Evolutionary conservation across 1,140 invertebrate genomes (phyloP).

Genomic region (Macrotrachela quadricornifera): DNA sequence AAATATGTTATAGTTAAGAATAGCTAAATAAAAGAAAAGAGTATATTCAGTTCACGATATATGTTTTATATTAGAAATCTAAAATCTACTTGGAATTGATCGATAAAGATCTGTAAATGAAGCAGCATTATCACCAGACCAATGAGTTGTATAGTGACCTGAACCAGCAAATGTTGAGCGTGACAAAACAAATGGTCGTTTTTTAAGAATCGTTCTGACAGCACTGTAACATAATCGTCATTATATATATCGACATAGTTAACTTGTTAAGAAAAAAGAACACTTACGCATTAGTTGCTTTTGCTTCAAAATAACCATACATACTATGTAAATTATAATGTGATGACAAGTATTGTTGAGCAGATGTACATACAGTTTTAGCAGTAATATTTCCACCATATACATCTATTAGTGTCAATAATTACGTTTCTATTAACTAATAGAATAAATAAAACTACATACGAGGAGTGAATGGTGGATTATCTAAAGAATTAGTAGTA

Average conservation of each 20-base stretch:
- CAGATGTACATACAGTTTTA: slow-evolving; percentile 41
- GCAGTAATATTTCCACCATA: slow-evolving; percentile 20
- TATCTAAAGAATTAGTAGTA: slow-evolving; percentile 35
- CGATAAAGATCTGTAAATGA: slow-evolving; percentile 22
- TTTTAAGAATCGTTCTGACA: slow-evolving; percentile 15
- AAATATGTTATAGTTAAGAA: too few species aligned
- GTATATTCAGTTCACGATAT: background rate
- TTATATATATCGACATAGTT: too few species aligned
- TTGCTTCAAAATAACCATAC: slow-evolving; percentile 35
- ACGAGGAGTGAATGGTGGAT: slow-evolving; percentile 30
- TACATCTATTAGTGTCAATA: slow-evolving; percentile 16
- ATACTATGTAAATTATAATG: slow-evolving; percentile 46
- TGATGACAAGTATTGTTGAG: slow-evolving; percentile 36
- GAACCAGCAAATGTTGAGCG: slow-evolving; percentile 56
- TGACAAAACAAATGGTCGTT: slow-evolving; percentile 45
- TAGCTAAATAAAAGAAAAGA: background rate
- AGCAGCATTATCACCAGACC: slow-evolving; percentile 46
- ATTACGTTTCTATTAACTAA: slow-evolving; percentile 15
- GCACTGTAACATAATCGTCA: too few species aligned
- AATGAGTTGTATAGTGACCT: slow-evolving; percentile 62
- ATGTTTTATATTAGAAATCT: too few species aligned
- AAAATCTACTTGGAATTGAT: slow-evolving; percentile 15
- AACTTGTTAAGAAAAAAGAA: slow-evolving; percentile 13
- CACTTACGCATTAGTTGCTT: slow-evolving; percentile 30
- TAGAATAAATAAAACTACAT: too few species aligned